Evolutionary conservation across 2,888 invertebrate species (phyloP), one percentile per base, ranked within the genome.

Genomic region (Thecophora atra): DNA sequence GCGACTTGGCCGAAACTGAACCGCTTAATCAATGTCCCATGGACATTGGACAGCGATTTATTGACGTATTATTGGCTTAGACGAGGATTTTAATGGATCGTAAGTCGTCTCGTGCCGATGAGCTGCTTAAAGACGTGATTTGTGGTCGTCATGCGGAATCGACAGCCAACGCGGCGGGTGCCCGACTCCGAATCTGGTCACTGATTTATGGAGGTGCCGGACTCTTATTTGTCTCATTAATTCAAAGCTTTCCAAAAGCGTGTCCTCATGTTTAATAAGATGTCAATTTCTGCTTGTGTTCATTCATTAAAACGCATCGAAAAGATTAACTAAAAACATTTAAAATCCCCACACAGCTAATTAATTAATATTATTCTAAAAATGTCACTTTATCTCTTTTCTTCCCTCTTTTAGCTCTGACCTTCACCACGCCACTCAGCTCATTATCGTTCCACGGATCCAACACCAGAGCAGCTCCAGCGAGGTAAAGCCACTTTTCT

Each of bases 391-490:
- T 5, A 17, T 51, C 51, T 63, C 42, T 15, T 17, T 52, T 67
- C 19, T 52, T 30, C 24, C n/a, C 54, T 67, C 52, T 19, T 54
- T 65, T 17, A 71, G 71, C 30, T 58, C 44, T 19, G 65, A 47
- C 56, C 65, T 17, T 65, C 51, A 30, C 30, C 66, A n/a, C n/a
- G 65, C 30, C 71, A 64, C 65, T 65, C 64, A 62, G 24, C 30
- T n/a, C 51, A 54, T 26, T 52, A 4, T 30, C 51, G 17, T 28
- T 51, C 47, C 51, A 51, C 17, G 26, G 21, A 44, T 15, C 42
- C 72, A 74, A n/a, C 60, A 60, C 62, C 72, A 69, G 65, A 73
- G 21, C 73, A 47, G 21, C 58, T 28, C 17, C 71, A 58, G 42
- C 58, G 19, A 44, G 15, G 37, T 7, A 47, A n/a, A 58, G 68